These are phyloP conservation scores for Pygoscelis antarcticus DNA, from an alignment of 2,113 vertebrate genomes.

Conservation along the genomic window DNA sequence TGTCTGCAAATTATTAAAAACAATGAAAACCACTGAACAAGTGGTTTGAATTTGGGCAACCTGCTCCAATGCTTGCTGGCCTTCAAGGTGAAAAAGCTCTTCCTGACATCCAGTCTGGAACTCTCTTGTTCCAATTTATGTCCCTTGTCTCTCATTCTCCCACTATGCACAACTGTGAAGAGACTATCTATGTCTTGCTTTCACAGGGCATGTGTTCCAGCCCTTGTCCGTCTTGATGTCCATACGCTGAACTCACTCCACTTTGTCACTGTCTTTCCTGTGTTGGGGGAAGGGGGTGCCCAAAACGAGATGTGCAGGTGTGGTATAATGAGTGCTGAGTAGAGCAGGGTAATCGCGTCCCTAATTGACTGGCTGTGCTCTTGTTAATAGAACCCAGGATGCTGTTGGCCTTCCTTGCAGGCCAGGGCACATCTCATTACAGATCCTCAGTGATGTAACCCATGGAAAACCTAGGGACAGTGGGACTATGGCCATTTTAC, in stretches of 20 bases:
- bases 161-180: neutral
- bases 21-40: neutral
- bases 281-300: rapidly evolving
- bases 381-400: neutral
- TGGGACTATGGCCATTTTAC: neutral
- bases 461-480: neutral
- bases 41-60: neutral
- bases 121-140: neutral
- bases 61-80: neutral
- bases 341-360: neutral
- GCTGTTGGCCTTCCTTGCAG: neutral
- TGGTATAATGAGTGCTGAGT: neutral
- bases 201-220: neutral
- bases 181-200: neutral
- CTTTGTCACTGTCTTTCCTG: neutral
- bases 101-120: neutral
- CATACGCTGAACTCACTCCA: neutral
- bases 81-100: neutral
- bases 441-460: neutral
- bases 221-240: neutral
- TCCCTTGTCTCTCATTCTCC: neutral
- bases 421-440: too few species aligned
- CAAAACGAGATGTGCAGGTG: neutral
- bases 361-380: neutral
- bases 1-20: neutral